A percentile compares a stretch with the other conserved stretches of the same genome.
phyloP scores from a whole-genome alignment of 2,113 vertebrate species.

The Triplophysa dalaica region DNA sequence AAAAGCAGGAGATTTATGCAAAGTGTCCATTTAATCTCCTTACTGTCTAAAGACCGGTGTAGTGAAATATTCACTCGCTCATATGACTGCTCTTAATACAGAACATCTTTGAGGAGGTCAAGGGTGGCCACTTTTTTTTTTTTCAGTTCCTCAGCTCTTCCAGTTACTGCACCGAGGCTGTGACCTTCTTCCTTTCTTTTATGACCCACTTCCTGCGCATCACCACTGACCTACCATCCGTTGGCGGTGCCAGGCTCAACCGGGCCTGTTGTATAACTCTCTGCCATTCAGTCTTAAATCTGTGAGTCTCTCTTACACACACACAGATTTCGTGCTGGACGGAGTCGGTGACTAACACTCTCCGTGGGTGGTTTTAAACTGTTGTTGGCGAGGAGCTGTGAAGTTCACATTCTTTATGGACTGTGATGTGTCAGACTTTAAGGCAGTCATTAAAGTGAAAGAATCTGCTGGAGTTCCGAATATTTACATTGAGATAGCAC shows the following conservation, averaged over 20 bases:
- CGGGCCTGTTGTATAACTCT: constrained; percentile 41
- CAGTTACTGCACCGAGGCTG: constrained; percentile 11
- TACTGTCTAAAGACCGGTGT: neutral
- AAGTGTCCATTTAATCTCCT: neutral
- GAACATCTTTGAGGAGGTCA: neutral
- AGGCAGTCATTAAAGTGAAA: constrained; percentile 44
- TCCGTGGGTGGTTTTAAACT: constrained; percentile 47
- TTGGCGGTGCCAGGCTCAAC: constrained; percentile 26
- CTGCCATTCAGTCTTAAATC: neutral
- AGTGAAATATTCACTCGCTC: neutral
- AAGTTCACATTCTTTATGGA: constrained; percentile 41
- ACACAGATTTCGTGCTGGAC: neutral
- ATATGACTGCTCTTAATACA: constrained; percentile 8
- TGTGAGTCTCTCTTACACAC: neutral
- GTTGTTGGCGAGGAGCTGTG: constrained; percentile 50
- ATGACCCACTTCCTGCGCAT: constrained; percentile 41
- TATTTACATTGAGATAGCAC: neutral
- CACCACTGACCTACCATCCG: constrained; percentile 14
- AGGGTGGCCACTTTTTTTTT: neutral
- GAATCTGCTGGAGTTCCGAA: constrained; percentile 12
- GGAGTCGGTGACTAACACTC: constrained; percentile 9
- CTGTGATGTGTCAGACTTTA: constrained; percentile 42
- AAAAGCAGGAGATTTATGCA: neutral
- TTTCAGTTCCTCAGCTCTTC: constrained; percentile 29
- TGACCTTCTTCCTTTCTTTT: constrained; percentile 45